Conservation (phyloP, 2,113 vertebrate genomes). For the Talpa occidentalis region DNA sequence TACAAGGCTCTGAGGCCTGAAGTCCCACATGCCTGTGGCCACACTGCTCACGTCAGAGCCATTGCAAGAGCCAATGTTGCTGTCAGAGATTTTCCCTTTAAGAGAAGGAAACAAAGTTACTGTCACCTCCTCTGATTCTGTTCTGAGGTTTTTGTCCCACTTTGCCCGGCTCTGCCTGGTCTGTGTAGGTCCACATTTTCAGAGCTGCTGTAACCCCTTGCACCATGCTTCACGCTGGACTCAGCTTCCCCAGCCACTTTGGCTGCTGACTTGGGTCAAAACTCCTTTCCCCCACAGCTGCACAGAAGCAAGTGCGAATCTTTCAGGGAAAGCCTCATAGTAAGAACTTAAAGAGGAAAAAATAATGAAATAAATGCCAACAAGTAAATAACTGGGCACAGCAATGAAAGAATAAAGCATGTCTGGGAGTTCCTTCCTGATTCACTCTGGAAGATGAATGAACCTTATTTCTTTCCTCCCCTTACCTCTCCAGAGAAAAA, state of each 20-base stretch:
- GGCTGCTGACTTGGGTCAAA: background rate
- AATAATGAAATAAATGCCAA: background rate
- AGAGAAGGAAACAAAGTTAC: background rate
- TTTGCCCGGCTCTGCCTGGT: background rate
- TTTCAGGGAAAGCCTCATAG: background rate
- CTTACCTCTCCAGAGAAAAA: background rate
- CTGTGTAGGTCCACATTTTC: background rate
- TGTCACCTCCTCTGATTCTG: background rate
- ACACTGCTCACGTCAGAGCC: background rate
- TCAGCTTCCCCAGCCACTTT: background rate
- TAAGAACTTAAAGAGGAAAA: background rate
- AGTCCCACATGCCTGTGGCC: background rate
- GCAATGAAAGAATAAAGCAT: background rate
- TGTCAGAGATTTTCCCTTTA: background rate
- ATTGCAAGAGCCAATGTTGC: background rate
- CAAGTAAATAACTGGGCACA: background rate
- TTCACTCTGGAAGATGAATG: background rate
- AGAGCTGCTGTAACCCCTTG: background rate
- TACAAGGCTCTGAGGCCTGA: background rate
- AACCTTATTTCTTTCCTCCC: background rate
- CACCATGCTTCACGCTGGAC: background rate
- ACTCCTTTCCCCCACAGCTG: conserved; percentile 2
- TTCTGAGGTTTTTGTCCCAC: background rate
- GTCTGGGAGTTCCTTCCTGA: background rate
- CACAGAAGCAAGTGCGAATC: conserved; percentile 30